Evolutionary conservation across 2,888 invertebrate genomes (phyloP).

Genomic region (Phanerotoma sp.): DNA sequence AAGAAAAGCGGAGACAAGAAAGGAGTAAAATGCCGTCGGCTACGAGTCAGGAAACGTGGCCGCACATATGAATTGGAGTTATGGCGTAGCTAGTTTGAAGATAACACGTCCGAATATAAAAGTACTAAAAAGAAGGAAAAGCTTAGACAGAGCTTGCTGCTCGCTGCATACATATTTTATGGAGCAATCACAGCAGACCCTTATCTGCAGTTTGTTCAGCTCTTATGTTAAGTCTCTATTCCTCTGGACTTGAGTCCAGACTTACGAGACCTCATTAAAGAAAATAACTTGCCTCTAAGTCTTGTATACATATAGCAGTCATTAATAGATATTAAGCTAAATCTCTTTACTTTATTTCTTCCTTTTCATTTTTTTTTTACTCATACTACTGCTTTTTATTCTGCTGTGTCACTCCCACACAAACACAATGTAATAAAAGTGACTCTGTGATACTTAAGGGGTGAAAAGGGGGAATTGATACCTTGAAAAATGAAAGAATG

Average conservation of each 20-base stretch:
- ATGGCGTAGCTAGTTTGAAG: conserved; percentile 14
- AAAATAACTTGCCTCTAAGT: conserved; percentile 23
- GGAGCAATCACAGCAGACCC: conserved; percentile 53
- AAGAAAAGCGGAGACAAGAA: conserved; percentile 3
- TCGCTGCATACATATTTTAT: conserved; percentile 53
- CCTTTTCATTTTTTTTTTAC: conserved; percentile 1
- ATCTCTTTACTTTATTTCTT: conserved; percentile 14
- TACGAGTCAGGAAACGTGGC: conserved; percentile 8
- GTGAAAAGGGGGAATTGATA: no score
- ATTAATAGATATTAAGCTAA: conserved; percentile 11
- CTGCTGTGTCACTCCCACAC: not conserved
- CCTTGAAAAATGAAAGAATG: no score
- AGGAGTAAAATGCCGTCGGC: conserved; percentile 16
- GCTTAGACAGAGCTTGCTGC: conserved; percentile 10
- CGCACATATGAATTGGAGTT: conserved; percentile 22
- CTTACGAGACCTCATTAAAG: conserved; percentile 11
- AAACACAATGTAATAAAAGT: no score
- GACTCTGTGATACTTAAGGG: no score
- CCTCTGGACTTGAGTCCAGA: conserved; percentile 1
- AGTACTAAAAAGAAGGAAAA: conserved; percentile 7
- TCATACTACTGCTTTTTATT: not conserved
- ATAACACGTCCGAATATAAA: conserved; percentile 19
- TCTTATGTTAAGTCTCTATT: conserved; percentile 20
- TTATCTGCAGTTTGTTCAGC: conserved; percentile 45
- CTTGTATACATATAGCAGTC: not conserved